A percentile compares a stretch with the other conserved stretches of the same genome.
These are phyloP conservation scores for Protonibea diacanthus DNA, from an alignment of 2,797 vertebrate genomes.

Conservation along the genomic window DNA sequence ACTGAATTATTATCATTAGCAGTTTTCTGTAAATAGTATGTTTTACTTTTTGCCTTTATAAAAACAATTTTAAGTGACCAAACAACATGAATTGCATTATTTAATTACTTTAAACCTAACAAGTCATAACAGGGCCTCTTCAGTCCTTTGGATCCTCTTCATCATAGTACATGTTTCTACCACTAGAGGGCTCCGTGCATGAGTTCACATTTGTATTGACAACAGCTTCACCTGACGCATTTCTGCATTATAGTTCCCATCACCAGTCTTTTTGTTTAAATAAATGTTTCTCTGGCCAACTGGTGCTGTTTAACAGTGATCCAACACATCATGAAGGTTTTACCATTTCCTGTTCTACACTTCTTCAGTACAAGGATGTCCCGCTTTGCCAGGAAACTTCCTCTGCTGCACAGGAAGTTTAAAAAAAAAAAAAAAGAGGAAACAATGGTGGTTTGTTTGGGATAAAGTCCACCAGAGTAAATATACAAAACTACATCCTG, in stretches of 20 bases:
- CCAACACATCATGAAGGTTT: not conserved
- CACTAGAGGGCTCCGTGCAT: slow-evolving; percentile 49
- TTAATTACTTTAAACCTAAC: not conserved
- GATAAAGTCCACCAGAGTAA: not conserved
- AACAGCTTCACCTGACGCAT: slow-evolving; percentile 14
- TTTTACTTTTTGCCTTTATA: not conserved
- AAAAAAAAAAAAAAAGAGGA: not conserved
- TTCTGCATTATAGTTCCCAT: not conserved
- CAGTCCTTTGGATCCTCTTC: not conserved
- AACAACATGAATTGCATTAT: not conserved
- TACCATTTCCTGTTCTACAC: slow-evolving; percentile 5
- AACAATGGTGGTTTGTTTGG: slow-evolving; percentile 22
- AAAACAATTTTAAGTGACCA: not conserved
- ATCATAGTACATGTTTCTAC: slow-evolving; percentile 12
- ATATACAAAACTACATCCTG: not conserved
- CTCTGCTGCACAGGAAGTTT: slow-evolving; percentile 34
- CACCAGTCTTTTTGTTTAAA: not conserved
- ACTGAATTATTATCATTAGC: not conserved
- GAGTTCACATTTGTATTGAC: slow-evolving; percentile 5
- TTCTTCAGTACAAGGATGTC: not conserved
- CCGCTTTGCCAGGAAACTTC: slow-evolving; percentile 17
- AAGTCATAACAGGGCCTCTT: not conserved
- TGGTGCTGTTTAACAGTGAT: not conserved
- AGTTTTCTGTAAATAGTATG: not conserved
- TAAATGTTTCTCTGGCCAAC: not conserved